Conservation (phyloP, 2,797 vertebrate species). For the Myotis findleyi region DNA sequence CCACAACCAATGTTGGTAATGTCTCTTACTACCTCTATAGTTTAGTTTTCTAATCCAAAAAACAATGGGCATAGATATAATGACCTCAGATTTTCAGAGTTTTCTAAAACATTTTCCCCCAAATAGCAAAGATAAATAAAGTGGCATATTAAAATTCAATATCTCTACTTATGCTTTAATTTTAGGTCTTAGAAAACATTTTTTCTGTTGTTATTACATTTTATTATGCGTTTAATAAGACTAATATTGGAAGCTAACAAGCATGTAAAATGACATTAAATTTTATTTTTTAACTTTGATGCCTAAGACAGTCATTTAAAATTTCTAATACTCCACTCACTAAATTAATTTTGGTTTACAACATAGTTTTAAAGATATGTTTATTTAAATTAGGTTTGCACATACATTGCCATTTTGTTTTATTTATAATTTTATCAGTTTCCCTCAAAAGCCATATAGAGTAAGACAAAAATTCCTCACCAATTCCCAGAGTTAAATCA, state of each 20-base stretch:
- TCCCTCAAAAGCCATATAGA: neutral
- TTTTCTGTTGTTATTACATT: neutral
- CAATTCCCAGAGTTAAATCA: neutral
- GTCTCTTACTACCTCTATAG: neutral
- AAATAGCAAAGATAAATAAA: neutral
- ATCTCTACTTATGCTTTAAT: neutral
- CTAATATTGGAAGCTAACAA: neutral
- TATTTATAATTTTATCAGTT: neutral
- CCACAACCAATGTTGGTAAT: neutral
- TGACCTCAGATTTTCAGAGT: neutral
- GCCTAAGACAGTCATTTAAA: neutral
- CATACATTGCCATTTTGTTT: neutral
- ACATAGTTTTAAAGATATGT: neutral
- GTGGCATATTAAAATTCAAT: neutral
- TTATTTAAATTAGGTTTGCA: constrained; percentile 5
- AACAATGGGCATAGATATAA: neutral
- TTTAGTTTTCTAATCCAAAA: neutral
- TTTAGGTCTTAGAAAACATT: neutral
- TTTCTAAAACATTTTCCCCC: neutral
- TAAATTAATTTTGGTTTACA: constrained; percentile 16
- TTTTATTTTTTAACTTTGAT: neutral
- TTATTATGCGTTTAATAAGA: neutral
- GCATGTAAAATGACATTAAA: neutral
- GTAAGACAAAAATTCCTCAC: neutral
- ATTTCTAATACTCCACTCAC: neutral